These are phyloP conservation scores for Lagopus muta DNA, from an alignment of 2,113 vertebrate species.

Conservation along the genomic window DNA sequence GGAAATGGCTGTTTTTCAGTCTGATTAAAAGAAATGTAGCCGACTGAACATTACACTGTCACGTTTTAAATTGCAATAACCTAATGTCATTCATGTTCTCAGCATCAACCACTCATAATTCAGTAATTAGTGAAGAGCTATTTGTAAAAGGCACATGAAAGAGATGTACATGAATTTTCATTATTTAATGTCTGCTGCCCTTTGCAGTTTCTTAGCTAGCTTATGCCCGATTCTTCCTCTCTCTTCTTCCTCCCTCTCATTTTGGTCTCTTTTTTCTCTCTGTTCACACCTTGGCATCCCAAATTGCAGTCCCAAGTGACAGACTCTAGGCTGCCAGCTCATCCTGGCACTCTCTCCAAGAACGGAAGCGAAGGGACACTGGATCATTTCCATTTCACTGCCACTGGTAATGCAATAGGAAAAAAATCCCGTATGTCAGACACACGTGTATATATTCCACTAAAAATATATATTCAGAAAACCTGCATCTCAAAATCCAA, in stretches of 20 bases:
- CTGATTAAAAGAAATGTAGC: not conserved
- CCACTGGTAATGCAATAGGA: not conserved
- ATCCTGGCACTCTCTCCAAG: constrained; percentile 11
- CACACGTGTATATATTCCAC: not conserved
- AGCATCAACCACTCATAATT: not conserved
- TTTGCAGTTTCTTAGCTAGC: not conserved
- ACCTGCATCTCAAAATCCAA: not conserved
- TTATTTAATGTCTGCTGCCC: constrained; percentile 4
- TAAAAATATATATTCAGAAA: not conserved
- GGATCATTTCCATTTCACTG: not conserved
- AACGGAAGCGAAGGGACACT: not conserved
- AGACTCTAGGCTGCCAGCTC: not conserved
- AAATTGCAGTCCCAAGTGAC: not conserved
- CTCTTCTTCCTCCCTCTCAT: not conserved
- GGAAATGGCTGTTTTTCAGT: not conserved
- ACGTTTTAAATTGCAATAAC: not conserved
- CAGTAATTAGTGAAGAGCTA: not conserved
- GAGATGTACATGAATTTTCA: constrained; percentile 3
- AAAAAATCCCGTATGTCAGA: not conserved
- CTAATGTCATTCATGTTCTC: not conserved
- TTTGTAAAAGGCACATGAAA: constrained; percentile 12
- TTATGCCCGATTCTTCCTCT: not conserved
- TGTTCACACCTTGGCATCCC: constrained; percentile 4
- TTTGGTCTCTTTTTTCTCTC: not conserved
- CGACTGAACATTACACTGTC: not conserved